Evolutionary conservation across 2,797 vertebrate species (phyloP).

Genomic region (Synaphobranchus kaupii): DNA sequence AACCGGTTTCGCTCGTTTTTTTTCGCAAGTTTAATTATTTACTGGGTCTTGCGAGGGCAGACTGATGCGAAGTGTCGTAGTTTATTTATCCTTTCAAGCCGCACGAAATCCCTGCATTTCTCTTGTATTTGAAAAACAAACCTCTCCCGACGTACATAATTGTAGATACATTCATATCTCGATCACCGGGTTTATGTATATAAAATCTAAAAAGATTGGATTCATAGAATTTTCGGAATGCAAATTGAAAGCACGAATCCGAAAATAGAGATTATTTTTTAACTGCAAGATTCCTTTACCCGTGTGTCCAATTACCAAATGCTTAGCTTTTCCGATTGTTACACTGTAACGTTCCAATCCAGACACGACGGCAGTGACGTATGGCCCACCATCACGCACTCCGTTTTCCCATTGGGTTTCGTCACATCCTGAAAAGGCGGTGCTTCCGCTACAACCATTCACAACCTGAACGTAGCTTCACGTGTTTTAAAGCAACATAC

Average conservation of each 20-base stretch:
- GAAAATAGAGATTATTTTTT: conserved; percentile 21
- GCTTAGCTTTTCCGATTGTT: conserved; percentile 71
- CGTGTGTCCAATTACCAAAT: conserved; percentile 61
- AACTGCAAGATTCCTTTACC: conserved; percentile 30
- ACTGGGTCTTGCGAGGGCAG: not conserved
- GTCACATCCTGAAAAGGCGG: conserved; percentile 80
- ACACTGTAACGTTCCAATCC: conserved; percentile 74
- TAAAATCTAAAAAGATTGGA: not conserved
- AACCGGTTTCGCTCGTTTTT: not conserved
- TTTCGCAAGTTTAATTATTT: not conserved
- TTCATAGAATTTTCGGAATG: not conserved
- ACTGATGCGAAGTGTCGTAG: conserved; percentile 25
- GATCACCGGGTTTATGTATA: conserved; percentile 24
- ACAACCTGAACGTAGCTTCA: conserved; percentile 36
- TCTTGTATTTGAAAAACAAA: conserved; percentile 44
- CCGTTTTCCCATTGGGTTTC: conserved; percentile 73
- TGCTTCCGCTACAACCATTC: conserved; percentile 76
- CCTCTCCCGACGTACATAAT: conserved; percentile 49
- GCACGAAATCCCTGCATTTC: conserved; percentile 77
- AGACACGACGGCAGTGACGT: conserved; percentile 76
- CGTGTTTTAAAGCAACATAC: conserved; percentile 7
- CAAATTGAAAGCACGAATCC: not conserved
- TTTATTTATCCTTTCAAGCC: conserved; percentile 58
- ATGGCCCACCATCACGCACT: conserved; percentile 75
- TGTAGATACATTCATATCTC: conserved; percentile 33